Percentiles rank a stretch among this genome's conserved stretches.
Evolutionary conservation across 2,113 vertebrate genomes (phyloP).

Genomic region (Edolisoma coerulescens): DNA sequence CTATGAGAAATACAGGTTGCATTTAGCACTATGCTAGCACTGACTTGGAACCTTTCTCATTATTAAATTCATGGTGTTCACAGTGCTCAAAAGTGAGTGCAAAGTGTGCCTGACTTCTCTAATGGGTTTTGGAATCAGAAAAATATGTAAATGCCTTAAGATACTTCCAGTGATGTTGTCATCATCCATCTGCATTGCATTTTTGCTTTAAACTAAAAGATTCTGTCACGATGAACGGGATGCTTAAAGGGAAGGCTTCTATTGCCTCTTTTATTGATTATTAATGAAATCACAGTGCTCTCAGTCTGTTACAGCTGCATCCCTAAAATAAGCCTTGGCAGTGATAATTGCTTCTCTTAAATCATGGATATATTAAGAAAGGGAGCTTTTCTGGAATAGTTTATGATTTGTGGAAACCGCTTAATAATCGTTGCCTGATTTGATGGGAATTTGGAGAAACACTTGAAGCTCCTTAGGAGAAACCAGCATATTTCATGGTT

Average conservation of each 20-base stretch:
- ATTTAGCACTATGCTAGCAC: neutral
- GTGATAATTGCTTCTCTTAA: constrained; percentile 18
- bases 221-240: neutral
- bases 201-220: constrained; percentile 13
- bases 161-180: constrained; percentile 20
- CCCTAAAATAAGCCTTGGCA: constrained; percentile 12
- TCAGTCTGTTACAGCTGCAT: neutral
- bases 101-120: constrained; percentile 15
- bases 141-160: constrained; percentile 19
- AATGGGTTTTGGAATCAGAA: constrained; percentile 32
- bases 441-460: neutral
- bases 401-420: neutral
- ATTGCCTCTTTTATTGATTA: constrained; percentile 42
- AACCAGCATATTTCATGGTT: neutral
- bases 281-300: constrained; percentile 17
- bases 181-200: constrained; percentile 20
- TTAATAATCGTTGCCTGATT: neutral
- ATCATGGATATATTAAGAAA: neutral
- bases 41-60: neutral
- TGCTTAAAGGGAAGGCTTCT: neutral
- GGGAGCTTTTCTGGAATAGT: neutral
- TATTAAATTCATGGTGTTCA: constrained; percentile 22
- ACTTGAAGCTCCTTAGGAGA: neutral
- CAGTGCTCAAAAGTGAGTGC: constrained; percentile 14
- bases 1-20: neutral